phyloP scores from a whole-genome alignment of 2,113 vertebrate genomes.

The Lepus americanus region DNA sequence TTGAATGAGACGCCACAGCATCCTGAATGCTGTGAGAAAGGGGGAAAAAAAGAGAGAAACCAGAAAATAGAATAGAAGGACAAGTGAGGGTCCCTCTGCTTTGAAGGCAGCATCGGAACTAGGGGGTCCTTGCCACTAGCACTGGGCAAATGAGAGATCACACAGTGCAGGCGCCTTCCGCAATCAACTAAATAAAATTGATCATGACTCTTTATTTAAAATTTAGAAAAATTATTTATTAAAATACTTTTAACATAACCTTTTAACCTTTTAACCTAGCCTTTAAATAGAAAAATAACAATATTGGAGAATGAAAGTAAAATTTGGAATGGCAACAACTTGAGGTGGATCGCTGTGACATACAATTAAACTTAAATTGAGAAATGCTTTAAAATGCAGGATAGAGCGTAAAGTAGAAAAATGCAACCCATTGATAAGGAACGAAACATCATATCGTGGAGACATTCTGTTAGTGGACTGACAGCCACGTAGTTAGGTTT shows the following conservation, averaged over 20 bases:
- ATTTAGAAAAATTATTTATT: neutral
- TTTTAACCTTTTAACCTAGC: neutral
- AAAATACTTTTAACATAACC: neutral
- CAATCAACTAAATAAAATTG: conserved; percentile 20
- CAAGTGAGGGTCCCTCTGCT: neutral
- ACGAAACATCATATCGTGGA: neutral
- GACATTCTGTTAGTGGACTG: neutral
- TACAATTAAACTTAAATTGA: neutral
- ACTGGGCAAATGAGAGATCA: neutral
- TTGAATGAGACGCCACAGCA: neutral
- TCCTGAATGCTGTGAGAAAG: neutral
- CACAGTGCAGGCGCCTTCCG: neutral
- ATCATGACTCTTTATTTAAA: neutral
- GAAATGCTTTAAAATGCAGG: neutral
- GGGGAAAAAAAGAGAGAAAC: neutral
- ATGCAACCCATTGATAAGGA: neutral
- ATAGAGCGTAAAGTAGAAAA: neutral
- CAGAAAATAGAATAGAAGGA: neutral
- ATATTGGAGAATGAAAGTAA: neutral
- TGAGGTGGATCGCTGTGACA: neutral
- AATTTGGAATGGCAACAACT: neutral
- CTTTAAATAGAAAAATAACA: neutral
- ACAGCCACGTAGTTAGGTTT: neutral
- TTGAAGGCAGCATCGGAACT: neutral
- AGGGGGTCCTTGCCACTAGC: neutral